Base-by-base conservation (phyloP, 2,888 invertebrate genomes). In the Ernsta delagoae region DNA sequence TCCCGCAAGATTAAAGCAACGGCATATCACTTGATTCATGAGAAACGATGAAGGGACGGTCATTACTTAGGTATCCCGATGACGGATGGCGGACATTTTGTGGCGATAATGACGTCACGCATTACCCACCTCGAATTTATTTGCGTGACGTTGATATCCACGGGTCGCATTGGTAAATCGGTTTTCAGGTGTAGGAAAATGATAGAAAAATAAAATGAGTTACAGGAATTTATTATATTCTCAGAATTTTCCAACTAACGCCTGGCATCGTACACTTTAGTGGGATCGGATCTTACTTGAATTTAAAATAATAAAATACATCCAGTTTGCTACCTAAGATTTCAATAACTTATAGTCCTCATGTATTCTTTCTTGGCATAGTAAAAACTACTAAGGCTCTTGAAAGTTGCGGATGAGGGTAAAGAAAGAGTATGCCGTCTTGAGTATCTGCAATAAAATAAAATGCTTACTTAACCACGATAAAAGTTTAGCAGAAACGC, bases 381-480 rank as follows among this genome's bases (percentile, higher is more conserved):
- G 1, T 1, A 16, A 16, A 16, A 16, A 50, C 45, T 53, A 16
- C 45, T 62, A 39, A 12, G 67, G 61, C 54, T 74, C 73, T 74
- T 80, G 84, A 71, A 86, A 75, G 59, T 82, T 86, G 71, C 83
- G 80, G 11, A 90, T 78, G 34, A 91, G 72, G 1, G 89, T 81
- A 71, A 90, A 89, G 71, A 88, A 85, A 7, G 90, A 91, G 74
- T 90, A 91, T 1, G 89, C 88, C 0, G 83, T 80, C 75, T 90
- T 90, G 78, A 89, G 82, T 50, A 90, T 89, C 91, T 91, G 88
- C 70, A 83, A 45, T 45, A 45, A 16, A 0, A 16, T 16, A 16
- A 16, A 16, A 16, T 16, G 1, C 16, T 16, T 16, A 16, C 0
- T 16, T 16, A 16, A 16, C 16, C 16, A 16, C 1, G 0, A 16